These are phyloP conservation scores for Imbricaverruca yamaguchii DNA, from an alignment of 2,888 invertebrate genomes.

Conservation along the genomic window DNA sequence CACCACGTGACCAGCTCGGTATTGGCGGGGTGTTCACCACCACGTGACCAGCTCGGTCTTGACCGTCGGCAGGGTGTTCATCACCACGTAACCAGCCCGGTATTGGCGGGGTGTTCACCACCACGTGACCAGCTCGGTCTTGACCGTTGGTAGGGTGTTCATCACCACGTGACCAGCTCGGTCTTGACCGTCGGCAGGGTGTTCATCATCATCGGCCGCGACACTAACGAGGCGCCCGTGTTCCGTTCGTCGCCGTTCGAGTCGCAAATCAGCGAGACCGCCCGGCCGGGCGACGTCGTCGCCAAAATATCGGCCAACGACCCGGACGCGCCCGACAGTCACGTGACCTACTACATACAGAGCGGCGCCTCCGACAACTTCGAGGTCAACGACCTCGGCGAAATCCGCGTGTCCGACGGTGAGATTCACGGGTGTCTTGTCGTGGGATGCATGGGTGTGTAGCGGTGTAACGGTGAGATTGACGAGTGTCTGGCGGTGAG, in stretches of 20 bases:
- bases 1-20: too few species aligned
- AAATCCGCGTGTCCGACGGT: constrained; percentile 46
- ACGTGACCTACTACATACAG: constrained; percentile 58
- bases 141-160: too few species aligned
- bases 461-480: neutral
- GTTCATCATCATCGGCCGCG: constrained; percentile 64
- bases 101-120: too few species aligned
- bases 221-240: constrained; percentile 71
- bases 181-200: constrained; percentile 39
- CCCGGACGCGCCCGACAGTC: constrained; percentile 65
- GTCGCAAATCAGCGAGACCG: constrained; percentile 30
- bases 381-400: constrained; percentile 53
- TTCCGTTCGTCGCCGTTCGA: constrained; percentile 44
- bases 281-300: constrained; percentile 48
- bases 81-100: too few species aligned
- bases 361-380: constrained; percentile 70
- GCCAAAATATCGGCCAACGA: constrained; percentile 65
- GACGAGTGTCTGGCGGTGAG: too few species aligned
- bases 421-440: constrained; percentile 47
- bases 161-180: neutral
- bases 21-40: too few species aligned
- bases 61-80: too few species aligned
- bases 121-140: too few species aligned
- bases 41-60: too few species aligned
- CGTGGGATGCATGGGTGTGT: neutral